phyloP scores from a whole-genome alignment of 2,888 invertebrate genomes.

The Sinodicranocentrus sp. region DNA sequence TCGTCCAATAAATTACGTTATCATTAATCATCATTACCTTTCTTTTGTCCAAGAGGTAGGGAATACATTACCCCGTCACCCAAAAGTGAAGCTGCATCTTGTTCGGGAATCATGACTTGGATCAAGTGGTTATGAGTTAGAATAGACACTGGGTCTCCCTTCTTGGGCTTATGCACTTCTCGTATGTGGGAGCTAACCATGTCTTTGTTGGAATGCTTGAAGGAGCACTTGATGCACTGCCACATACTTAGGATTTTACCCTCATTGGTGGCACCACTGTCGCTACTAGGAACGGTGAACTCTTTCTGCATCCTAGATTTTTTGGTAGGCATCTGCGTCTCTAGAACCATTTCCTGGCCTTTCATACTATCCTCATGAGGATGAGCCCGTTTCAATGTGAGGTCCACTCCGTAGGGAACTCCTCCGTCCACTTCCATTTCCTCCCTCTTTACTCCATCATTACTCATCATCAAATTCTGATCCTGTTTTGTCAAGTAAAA shows the following conservation, averaged over 20 bases:
- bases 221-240: conserved; percentile 95
- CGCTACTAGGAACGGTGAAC: conserved; percentile 49
- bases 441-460: conserved; percentile 1
- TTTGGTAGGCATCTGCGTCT: conserved; percentile 21
- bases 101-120: conserved; percentile 55
- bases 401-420: conserved; percentile 43
- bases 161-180: conserved; percentile 81
- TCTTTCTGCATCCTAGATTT: conserved; percentile 43
- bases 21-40: conserved; percentile 55
- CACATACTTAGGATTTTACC: conserved; percentile 80
- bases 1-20: too few species aligned
- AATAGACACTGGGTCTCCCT: conserved; percentile 72
- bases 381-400: conserved; percentile 48
- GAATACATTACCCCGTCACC: conserved; percentile 25
- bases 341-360: conserved; percentile 16
- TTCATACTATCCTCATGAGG: conserved; percentile 40
- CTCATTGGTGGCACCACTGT: conserved; percentile 72
- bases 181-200: conserved; percentile 84
- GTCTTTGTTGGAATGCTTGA: conserved; percentile 85
- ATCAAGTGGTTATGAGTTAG: conserved; percentile 72
- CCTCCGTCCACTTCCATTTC: conserved; percentile 37
- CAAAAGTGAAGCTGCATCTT: conserved; percentile 37
- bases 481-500: conserved; percentile 27
- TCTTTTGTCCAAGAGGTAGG: conserved; percentile 20
- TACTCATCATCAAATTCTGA: background rate